These are phyloP conservation scores for Mastacembelus armatus DNA, from an alignment of 2,797 vertebrate genomes.

Conservation along the genomic window DNA sequence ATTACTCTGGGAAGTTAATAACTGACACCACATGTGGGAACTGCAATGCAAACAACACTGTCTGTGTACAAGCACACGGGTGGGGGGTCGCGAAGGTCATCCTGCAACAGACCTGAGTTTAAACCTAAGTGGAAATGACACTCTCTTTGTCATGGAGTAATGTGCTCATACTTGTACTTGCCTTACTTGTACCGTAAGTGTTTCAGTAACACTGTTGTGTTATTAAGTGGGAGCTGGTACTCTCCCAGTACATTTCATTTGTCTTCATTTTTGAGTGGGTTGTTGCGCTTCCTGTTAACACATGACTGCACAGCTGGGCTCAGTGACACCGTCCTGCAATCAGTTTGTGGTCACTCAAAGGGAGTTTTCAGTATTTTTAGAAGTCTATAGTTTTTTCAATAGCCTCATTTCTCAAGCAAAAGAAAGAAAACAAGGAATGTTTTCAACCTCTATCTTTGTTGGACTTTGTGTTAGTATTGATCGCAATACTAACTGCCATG, in stretches of 20 bases:
- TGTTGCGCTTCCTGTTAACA: neutral
- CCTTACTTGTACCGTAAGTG: neutral
- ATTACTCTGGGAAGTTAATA: constrained; percentile 14
- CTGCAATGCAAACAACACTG: constrained; percentile 20
- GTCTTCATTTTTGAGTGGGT: neutral
- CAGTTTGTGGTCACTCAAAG: constrained; percentile 7
- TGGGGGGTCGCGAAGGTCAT: constrained; percentile 23
- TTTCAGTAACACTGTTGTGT: neutral
- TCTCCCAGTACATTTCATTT: neutral
- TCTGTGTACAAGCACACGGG: constrained; percentile 6
- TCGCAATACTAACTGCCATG: no score
- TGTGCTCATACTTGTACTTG: neutral
- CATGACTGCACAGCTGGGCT: constrained; percentile 6
- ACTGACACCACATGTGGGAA: constrained; percentile 16
- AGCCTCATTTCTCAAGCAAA: neutral
- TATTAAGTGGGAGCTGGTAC: neutral
- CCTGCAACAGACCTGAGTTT: constrained; percentile 29
- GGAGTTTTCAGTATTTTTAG: neutral
- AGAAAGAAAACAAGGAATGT: neutral
- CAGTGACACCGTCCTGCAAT: constrained; percentile 9
- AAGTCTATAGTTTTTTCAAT: neutral
- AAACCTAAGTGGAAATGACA: constrained; percentile 4
- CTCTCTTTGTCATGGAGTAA: neutral
- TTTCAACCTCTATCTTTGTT: neutral
- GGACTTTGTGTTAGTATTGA: neutral